Base-by-base conservation (phyloP, 2,888 invertebrate genomes). In the Sceliomorpha sp. region DNA sequence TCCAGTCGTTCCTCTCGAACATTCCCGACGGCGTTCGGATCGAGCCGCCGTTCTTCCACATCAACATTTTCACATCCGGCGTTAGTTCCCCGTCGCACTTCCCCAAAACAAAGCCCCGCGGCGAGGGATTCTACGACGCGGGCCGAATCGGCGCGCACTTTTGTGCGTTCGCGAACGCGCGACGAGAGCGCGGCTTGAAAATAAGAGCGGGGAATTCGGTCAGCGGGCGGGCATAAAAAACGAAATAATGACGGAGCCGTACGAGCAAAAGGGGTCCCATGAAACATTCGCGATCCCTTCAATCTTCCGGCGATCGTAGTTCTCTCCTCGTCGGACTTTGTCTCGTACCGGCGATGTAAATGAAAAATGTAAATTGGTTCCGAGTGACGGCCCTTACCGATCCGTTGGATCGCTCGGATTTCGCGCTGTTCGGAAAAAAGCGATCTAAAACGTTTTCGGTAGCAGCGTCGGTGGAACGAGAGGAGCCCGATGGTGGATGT, bases 291-390 rank as follows among this genome's bases (percentile, higher is more conserved):
- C 66, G 69, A 59, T 55, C 59, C 56, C 60, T 72, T 72, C 72
- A 72, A 72, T 70, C 70, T 70, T 56, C 55, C 45, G 10, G 27
- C 51, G 70, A 70, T 70, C 64, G 59, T 55, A 44, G 59, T 44
- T 58, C 50, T 51, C 32, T 44, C 59, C 50, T 51, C 32, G 44
- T 56, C 48, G 55, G 66, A 70, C 63, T 70, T 72, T 64, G 60
- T 70, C 40, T 69, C 15, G 59, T 72, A 66, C 53, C 70, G 72
- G 66, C 72, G 59, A 72, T 72, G 72, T 66, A 72, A 69, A 72
- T 67, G 83, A 85, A 85, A 87, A 87, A 86, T 87, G 86, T 85
- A 87, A 87, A 87, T 87, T 86, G 83, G 81, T 73, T 73, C 69
- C 58, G 72, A 75, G 73, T 73, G 79, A 82, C 78, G 78, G 74